These are phyloP conservation scores for Colletes collaris DNA, from an alignment of 2,888 invertebrate genomes.

Conservation along the genomic window DNA sequence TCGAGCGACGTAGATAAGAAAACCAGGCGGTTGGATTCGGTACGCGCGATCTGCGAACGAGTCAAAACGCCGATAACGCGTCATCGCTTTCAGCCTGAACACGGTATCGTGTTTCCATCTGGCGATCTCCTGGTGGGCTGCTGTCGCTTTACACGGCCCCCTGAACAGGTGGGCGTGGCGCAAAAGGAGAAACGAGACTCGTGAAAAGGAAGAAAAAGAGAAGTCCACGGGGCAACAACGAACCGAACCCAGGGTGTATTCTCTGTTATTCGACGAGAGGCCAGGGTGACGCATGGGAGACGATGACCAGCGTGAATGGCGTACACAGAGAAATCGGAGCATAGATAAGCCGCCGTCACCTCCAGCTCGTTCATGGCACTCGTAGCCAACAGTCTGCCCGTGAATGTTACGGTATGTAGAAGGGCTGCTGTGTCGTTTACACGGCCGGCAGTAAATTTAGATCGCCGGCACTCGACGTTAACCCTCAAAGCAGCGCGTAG, in stretches of 20 bases:
- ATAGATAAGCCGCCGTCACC: conserved; percentile 71
- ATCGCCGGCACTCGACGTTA: conserved; percentile 69
- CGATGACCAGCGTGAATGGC: conserved; percentile 58
- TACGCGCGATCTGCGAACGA: neutral
- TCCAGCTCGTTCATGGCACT: conserved; percentile 66
- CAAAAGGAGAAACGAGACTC: neutral
- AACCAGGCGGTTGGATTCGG: conserved; percentile 21
- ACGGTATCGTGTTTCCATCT: conserved; percentile 60
- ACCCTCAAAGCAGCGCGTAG: conserved; percentile 58
- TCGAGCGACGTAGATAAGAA: conserved; percentile 43
- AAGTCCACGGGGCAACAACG: neutral
- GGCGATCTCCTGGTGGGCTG: conserved; percentile 50
- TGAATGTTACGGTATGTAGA: conserved; percentile 71
- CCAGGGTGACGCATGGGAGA: conserved; percentile 24
- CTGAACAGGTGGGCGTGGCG: conserved; percentile 54
- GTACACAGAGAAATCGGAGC: conserved; percentile 67
- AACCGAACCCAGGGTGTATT: neutral
- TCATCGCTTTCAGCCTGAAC: conserved; percentile 40
- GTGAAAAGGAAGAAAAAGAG: neutral
- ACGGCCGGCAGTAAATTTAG: conserved; percentile 70
- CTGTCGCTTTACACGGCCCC: conserved; percentile 41
- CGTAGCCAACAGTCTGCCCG: conserved; percentile 65
- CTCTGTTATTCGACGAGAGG: conserved; percentile 1
- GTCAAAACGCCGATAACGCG: conserved; percentile 58
- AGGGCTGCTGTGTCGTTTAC: conserved; percentile 68